A percentile compares a stretch with the other conserved stretches of the same genome.
Conservation (phyloP, 1,140 invertebrate genomes). For the Lordiphosa collinella region DNA sequence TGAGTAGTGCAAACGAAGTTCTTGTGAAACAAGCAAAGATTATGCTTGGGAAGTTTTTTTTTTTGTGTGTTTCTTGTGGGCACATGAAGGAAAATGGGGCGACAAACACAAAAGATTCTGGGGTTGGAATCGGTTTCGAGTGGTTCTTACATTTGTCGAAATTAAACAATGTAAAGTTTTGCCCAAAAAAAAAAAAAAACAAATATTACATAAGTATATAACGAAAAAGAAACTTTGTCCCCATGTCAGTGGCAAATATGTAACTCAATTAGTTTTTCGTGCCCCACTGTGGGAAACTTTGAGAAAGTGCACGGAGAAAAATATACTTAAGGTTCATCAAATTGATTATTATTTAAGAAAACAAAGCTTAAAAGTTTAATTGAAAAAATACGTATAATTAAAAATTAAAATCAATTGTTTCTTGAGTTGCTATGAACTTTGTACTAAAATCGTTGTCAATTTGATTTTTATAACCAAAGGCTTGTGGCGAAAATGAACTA, state of each 20-base stretch:
- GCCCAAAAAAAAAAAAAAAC: too few species aligned
- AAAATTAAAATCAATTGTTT: too few species aligned
- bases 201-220: too few species aligned
- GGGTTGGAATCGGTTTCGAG: conserved; percentile 62
- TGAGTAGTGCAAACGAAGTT: conserved; percentile 57
- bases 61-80: not conserved
- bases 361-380: too few species aligned
- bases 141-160: conserved; percentile 68
- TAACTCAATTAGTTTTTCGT: conserved; percentile 74
- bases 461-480: too few species aligned
- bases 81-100: not conserved
- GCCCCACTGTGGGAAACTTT: conserved; percentile 12
- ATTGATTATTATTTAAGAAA: too few species aligned
- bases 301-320: conserved; percentile 10
- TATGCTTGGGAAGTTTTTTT: conserved; percentile 52
- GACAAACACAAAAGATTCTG: conserved; percentile 62
- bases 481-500: too few species aligned
- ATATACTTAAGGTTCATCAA: not conserved
- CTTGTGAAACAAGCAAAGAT: conserved; percentile 64
- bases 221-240: conserved; percentile 58
- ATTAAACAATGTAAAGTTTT: conserved; percentile 76
- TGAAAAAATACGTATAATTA: too few species aligned
- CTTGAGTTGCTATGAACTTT: too few species aligned
- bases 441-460: too few species aligned
- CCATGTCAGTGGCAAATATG: conserved; percentile 63